Evolutionary conservation across 2,113 vertebrate species (phyloP).

Genomic region (Alethe castanea): DNA sequence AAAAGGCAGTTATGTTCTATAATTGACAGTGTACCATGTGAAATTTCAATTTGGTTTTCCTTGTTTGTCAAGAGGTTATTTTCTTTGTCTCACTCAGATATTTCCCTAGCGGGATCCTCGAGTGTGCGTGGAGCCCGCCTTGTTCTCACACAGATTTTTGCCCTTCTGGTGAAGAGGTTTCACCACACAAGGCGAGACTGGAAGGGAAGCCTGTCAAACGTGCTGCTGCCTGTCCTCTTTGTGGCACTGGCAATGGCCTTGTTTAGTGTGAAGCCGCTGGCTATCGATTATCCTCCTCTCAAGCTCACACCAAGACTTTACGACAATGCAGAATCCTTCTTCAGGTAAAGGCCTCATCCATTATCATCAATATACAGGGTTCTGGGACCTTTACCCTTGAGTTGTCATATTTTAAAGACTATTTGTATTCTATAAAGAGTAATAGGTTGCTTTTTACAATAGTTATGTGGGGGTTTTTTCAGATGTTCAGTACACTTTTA

Average conservation of each 20-base stretch:
- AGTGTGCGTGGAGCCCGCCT: not conserved
- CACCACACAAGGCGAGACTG: slow-evolving; percentile 36
- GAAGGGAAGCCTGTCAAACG: slow-evolving; percentile 4
- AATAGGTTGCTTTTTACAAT: not conserved
- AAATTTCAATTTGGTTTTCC: not conserved
- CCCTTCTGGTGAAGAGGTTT: slow-evolving; percentile 63
- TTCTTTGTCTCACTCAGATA: not conserved
- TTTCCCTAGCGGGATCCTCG: not conserved
- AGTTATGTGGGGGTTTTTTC: not conserved
- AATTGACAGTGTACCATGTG: not conserved
- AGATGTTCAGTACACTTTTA: not conserved
- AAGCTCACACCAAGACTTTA: slow-evolving; percentile 61
- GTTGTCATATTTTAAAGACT: not conserved
- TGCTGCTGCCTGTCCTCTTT: slow-evolving; percentile 70
- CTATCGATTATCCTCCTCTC: slow-evolving; percentile 62
- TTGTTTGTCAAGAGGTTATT: not conserved
- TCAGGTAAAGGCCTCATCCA: slow-evolving; percentile 53
- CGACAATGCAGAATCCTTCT: slow-evolving; percentile 48
- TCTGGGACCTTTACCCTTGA: not conserved
- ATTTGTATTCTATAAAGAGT: not conserved
- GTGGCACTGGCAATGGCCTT: slow-evolving; percentile 76
- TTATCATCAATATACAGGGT: not conserved
- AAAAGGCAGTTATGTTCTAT: not conserved
- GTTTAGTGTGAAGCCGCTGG: slow-evolving; percentile 68
- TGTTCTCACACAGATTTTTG: slow-evolving; percentile 14